Evolutionary conservation across 1,140 invertebrate species (phyloP), one percentile per base, ranked within the genome.

Genomic region (Drosophila carrolli): DNA sequence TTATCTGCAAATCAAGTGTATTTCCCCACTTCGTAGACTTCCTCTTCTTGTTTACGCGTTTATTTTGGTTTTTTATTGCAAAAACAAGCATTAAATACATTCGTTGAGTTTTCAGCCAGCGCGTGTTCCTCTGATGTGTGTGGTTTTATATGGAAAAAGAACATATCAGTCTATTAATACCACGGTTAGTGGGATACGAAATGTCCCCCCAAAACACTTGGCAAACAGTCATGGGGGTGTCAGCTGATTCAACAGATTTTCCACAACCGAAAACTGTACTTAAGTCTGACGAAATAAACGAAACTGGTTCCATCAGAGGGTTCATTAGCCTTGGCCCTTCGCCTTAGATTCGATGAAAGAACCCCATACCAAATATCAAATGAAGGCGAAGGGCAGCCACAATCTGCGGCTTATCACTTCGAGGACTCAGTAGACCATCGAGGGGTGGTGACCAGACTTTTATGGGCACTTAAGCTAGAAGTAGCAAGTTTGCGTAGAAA

Each of bases 61-160:
- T 77, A 67, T 83, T 78, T 81, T 56, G 68, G 51, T 83, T 89
- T 83, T 78, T 88, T 53, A 54, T 51, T 78, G 74, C 73, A 51
- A 75, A 85, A 78, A 19, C 32, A 47, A 7, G 40, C 56, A 53
- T 40, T 50, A 44, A 78, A 77, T 56, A 72, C 23, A 32, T 59
- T 23, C 57, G 76, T 47, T 53, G 60, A 83, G 66, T 78, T 75
- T 86, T 68, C 47, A 70, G 55, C 32, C 70, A 68, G 73, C 84
- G 76, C 81, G 84, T 88, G 84, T 89, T 78, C 74, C 62, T 46
- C 54, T 37, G 19, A 38, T 60, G 48, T 74, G 51, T 9, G 46
- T 35, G 23, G 13, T 50, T 51, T 50, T 59, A 57, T 81, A 67
- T 78, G 60, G 47, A 75, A 78, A 75, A 44, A 6, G 32, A 66